Evolutionary conservation across 2,797 vertebrate species (phyloP), one percentile per base, ranked within the genome.

Genomic region (Trachops cirrhosus): DNA sequence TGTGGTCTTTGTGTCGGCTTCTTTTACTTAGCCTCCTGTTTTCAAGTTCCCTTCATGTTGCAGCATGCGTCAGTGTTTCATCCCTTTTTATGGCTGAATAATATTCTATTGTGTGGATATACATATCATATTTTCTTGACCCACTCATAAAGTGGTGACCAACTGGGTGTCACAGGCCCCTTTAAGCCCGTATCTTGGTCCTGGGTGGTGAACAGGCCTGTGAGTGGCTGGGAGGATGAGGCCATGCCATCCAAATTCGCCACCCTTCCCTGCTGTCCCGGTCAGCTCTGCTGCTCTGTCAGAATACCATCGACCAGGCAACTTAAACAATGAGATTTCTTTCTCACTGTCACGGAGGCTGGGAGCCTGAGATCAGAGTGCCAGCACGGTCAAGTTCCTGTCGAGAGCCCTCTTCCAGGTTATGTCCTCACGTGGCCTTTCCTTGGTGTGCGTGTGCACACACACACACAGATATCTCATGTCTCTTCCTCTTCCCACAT

Each of bases 311-410:
- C 18, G 16, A 26, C 48, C 21, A 22, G 19, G 75, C 52, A 34
- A 9, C 68, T 82, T 24, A 22, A 37, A 44, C 46, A 34, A 41
- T 24, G 26, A 52, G 11, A 11, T 22, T 67, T 70, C 59, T 1
- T 70, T 70, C 34, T 59, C 50, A 70, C 34, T 0, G 79, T 70
- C 15, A n/a, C 50, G 67, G 29, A 64, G 85, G 32, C 85, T 24
- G 37, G 8, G 29, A 26, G 34, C 26, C 80, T 44, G 41, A 71
- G 34, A 4, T 24, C 82, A 34, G 59, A 44, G 39, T 4, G 59
- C n/a, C 39, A 26, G 37, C 24, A 6, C 0, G 10, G 37, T 14
- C 1, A 5, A n/a, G 39, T 7, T 54, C 39, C 37, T 41, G 14
- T 18, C 2, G 59, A 50, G n/a, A 21, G 15, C 15, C n/a, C 62